Conservation (phyloP, 2,888 invertebrate species). For the Lissonota sp. region DNA sequence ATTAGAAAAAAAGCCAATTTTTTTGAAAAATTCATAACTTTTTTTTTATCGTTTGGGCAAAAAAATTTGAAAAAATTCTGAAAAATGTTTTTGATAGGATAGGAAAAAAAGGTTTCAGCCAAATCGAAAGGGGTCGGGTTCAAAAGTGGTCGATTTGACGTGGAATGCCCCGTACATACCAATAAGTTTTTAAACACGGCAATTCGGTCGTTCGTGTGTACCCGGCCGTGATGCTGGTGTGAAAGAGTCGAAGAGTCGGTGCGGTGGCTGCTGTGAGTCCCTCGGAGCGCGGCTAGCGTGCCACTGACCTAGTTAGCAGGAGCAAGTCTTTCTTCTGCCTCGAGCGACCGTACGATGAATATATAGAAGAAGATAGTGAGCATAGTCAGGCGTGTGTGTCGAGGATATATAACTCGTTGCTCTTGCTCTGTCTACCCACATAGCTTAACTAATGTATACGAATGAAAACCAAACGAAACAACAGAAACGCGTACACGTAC, state of each 20-base stretch:
- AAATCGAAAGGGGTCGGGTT: too few relatives aligned
- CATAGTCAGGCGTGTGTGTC: not conserved
- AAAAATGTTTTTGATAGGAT: too few relatives aligned
- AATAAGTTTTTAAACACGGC: conserved; percentile 74
- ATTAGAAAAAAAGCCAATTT: too few relatives aligned
- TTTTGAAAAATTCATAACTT: too few relatives aligned
- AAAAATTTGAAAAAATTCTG: too few relatives aligned
- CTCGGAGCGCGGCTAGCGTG: conserved; percentile 76
- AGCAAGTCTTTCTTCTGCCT: conserved; percentile 80
- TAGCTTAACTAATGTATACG: conserved; percentile 40
- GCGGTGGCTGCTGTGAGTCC: conserved; percentile 45
- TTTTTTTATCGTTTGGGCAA: too few relatives aligned
- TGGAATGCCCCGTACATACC: conserved; percentile 51
- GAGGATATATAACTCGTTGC: conserved; percentile 35
- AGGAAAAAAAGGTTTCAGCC: too few relatives aligned
- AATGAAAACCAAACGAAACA: conserved; percentile 38
- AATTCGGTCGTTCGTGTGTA: conserved; percentile 78
- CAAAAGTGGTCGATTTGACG: too few relatives aligned
- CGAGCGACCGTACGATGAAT: conserved; percentile 31
- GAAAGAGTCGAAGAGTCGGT: conserved; percentile 56
- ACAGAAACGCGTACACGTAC: conserved; percentile 5
- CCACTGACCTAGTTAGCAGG: conserved; percentile 83
- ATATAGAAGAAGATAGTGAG: not conserved
- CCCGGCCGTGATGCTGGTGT: conserved; percentile 76
- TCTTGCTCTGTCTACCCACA: conserved; percentile 50